Percentiles rank a stretch among this genome's conserved stretches.
phyloP scores from a whole-genome alignment of 2,113 vertebrate genomes.

The Phycodurus eques region DNA sequence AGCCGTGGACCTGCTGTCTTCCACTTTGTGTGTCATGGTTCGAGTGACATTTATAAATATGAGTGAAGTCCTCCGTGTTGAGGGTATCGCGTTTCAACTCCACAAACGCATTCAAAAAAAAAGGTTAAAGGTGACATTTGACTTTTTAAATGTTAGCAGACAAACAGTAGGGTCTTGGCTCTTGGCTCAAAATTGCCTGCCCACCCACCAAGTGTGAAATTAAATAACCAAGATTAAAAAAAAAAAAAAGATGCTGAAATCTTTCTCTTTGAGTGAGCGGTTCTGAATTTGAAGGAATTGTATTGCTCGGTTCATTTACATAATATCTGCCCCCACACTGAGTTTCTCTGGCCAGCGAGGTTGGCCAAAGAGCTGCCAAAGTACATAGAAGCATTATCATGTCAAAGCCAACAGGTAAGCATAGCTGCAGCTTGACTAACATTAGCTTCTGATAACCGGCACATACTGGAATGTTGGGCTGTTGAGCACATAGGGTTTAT shows the following conservation, averaged over 20 bases:
- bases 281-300: background rate
- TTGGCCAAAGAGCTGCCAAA: background rate
- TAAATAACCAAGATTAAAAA: background rate
- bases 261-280: background rate
- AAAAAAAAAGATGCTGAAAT: background rate
- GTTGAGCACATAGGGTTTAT: background rate
- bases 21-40: background rate
- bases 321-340: background rate
- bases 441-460: background rate
- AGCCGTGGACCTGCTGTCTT: conserved; percentile 42
- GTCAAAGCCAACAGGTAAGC: background rate
- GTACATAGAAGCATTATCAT: background rate
- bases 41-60: conserved; percentile 10
- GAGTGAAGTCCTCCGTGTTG: background rate
- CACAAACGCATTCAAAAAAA: background rate
- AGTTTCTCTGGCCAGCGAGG: background rate
- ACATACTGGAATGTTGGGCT: background rate
- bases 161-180: background rate
- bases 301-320: background rate
- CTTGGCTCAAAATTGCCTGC: background rate
- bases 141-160: background rate
- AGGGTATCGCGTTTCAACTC: background rate
- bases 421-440: background rate
- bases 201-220: background rate
- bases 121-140: conserved; percentile 1